These are phyloP conservation scores for Conopomorpha cramerella DNA, from an alignment of 1,140 invertebrate species.

Conservation along the genomic window DNA sequence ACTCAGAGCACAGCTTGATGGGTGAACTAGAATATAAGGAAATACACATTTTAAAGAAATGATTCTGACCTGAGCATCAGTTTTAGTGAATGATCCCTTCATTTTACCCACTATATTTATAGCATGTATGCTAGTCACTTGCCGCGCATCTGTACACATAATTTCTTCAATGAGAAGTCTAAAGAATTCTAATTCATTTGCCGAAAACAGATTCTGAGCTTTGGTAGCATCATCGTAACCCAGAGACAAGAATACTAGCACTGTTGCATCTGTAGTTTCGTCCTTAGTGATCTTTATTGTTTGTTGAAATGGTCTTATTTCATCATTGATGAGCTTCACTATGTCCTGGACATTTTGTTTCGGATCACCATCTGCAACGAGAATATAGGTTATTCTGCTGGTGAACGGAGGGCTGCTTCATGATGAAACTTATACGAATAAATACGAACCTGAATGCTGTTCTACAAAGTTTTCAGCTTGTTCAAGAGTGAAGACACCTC, in stretches of 20 bases:
- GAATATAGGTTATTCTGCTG: no score
- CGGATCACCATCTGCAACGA: no score
- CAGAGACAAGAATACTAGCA: slow-evolving; percentile 34
- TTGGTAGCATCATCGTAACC: slow-evolving; percentile 35
- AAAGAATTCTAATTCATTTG: slow-evolving; percentile 34
- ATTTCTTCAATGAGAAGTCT: slow-evolving; percentile 36
- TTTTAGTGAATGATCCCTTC: slow-evolving; percentile 25
- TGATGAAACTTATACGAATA: no score
- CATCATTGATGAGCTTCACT: slow-evolving; percentile 31
- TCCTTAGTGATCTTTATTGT: slow-evolving; percentile 33
- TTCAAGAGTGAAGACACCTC: slow-evolving; percentile 21
- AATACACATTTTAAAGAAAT: background rate
- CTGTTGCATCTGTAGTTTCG: slow-evolving; percentile 29
- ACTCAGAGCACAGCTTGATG: no score
- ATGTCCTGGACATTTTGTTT: no score
- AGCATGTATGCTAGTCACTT: slow-evolving; percentile 33
- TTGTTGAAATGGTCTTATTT: slow-evolving; percentile 34
- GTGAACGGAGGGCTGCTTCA: no score
- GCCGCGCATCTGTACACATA: slow-evolving; percentile 30
- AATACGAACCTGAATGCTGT: slow-evolving; percentile 15
- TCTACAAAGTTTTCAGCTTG: slow-evolving; percentile 15
- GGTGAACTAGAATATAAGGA: background rate
- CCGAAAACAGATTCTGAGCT: slow-evolving; percentile 30
- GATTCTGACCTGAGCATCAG: slow-evolving; percentile 29
- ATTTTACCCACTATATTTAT: slow-evolving; percentile 31